Evolutionary conservation across 92 coral and sea anemone species (phyloP), one percentile per base, ranked within the genome.

Genomic region (Zoanthus sociatus): DNA sequence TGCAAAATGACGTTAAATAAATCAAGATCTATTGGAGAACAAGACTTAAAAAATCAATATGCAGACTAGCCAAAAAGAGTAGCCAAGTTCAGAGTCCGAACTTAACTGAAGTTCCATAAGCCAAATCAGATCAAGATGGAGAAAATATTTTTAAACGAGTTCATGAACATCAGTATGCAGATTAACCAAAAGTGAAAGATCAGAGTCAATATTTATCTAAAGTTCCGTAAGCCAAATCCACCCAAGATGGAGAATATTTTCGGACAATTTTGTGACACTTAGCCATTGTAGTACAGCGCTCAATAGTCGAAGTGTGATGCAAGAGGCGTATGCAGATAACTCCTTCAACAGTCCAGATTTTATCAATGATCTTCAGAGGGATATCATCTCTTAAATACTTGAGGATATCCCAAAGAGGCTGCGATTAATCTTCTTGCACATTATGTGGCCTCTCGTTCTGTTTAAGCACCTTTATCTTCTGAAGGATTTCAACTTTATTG

Each of bases 401-500:
- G 13, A 60, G 66, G 7, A 51, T 72, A 26, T 16, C 86, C 1
- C 66, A 50, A 79, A 46, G 66, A 75, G 26, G 61, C 30, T 81
- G 76, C 32, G 86, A 60, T 75, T 64, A 30, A 77, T 82, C 86
- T 33, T 82, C 77, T 72, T 77, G 15, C 66, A 82, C 66, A 61
- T 64, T 56, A 51, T 64, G 42, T 55, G 66, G 42, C 37, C 44
- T 82, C 31, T 82, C 86, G 33, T 48, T 17, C 17, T 61, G n/a
- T 77, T 82, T 82, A 64, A 60, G 7, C 6, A 11, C 66, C 66
- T 20, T 15, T 14, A 6, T 15, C 18, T 15, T 60, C 13, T 17
- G 73, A 60, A 81, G 87, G 42, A 82, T 72, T 32, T 82, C 86
- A 85, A 85, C 83, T 86, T 78, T 82, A 61, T 33, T 67, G 77